Evolutionary conservation across 1,140 invertebrate genomes (phyloP).

Genomic region (Diorhabda carinulata): DNA sequence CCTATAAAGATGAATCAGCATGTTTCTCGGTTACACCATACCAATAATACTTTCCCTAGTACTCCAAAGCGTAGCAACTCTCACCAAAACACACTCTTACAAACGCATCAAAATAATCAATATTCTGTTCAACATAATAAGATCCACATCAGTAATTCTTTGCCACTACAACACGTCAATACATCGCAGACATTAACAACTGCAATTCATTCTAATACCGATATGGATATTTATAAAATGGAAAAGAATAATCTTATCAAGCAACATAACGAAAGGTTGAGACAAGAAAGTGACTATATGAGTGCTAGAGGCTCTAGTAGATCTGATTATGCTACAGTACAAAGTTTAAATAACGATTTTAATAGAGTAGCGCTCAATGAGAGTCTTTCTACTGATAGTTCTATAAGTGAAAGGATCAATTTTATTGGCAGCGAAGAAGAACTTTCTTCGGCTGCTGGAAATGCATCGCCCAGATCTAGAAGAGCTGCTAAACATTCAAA

Average conservation of each 20-base stretch:
- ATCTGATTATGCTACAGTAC: slow-evolving; percentile 24
- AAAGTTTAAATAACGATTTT: slow-evolving; percentile 48
- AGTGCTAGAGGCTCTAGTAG: slow-evolving; percentile 1
- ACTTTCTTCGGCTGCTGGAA: slow-evolving; percentile 52
- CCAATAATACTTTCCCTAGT: slow-evolving; percentile 43
- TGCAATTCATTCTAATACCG: slow-evolving; percentile 37
- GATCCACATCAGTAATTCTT: slow-evolving; percentile 48
- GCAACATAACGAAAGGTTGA: slow-evolving; percentile 45
- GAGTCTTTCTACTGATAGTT: slow-evolving; percentile 55
- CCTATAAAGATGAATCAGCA: slow-evolving; percentile 29
- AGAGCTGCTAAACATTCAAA: slow-evolving; percentile 45
- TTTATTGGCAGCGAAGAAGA: slow-evolving; percentile 55
- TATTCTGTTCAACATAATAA: slow-evolving; percentile 44
- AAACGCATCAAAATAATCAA: slow-evolving; percentile 40
- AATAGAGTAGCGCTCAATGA: slow-evolving; percentile 46
- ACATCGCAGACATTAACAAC: slow-evolving; percentile 45
- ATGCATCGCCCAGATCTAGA: slow-evolving; percentile 52
- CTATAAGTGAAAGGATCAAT: slow-evolving; percentile 46
- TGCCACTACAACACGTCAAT: slow-evolving; percentile 47
- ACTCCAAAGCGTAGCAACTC: slow-evolving; percentile 43
- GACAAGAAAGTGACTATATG: slow-evolving; percentile 25
- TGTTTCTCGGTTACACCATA: slow-evolving; percentile 25
- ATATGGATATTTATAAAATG: slow-evolving; percentile 47
- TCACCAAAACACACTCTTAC: slow-evolving; percentile 27
- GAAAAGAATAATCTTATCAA: slow-evolving; percentile 50